These are phyloP conservation scores for Saccostrea glomerata DNA, from an alignment of 1,140 invertebrate genomes.

Conservation along the genomic window DNA sequence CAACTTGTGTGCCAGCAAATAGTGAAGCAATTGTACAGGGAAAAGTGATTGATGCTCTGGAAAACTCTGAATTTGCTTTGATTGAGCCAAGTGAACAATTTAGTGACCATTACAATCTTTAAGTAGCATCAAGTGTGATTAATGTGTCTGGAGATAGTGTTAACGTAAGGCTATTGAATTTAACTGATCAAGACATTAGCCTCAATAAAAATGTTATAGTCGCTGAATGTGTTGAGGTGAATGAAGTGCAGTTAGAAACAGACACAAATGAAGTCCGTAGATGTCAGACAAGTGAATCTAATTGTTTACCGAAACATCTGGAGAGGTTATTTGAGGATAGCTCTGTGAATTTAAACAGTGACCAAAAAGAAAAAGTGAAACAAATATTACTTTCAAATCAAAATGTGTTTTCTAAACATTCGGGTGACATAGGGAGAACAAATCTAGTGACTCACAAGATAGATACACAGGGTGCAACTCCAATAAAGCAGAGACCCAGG, in stretches of 20 bases:
- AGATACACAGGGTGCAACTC: background rate
- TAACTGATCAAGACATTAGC: background rate
- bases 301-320: background rate
- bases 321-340: background rate
- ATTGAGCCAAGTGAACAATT: background rate
- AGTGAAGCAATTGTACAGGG: background rate
- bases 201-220: background rate
- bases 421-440: background rate
- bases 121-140: background rate
- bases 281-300: background rate
- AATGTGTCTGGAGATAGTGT: background rate
- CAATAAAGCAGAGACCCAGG: background rate
- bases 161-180: background rate
- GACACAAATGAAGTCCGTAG: background rate
- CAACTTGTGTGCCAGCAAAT: background rate
- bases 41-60: background rate
- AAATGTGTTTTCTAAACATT: background rate
- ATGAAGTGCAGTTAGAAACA: background rate
- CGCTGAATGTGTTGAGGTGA: background rate
- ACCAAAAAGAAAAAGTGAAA: background rate
- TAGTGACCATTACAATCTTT: background rate
- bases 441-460: background rate
- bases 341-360: background rate
- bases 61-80: background rate
- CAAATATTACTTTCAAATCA: background rate